These are phyloP conservation scores for Pterostichus madidus DNA, from an alignment of 2,888 invertebrate genomes.

Conservation along the genomic window DNA sequence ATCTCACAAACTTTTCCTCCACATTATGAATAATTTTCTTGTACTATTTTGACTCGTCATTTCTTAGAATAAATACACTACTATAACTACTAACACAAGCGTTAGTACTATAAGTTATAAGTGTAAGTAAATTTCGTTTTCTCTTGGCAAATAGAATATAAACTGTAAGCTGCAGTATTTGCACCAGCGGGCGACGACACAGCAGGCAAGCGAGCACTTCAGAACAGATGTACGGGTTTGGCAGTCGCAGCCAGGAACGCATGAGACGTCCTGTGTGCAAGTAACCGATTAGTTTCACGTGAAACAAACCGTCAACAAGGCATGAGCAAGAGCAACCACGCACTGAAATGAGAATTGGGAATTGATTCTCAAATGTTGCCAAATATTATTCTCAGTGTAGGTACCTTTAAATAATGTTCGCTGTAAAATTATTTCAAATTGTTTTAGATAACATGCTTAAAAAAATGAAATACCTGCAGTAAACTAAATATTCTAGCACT, in stretches of 20 bases:
- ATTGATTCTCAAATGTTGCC: slow-evolving; percentile 3
- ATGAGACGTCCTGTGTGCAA: slow-evolving; percentile 2
- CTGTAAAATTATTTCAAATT: too few relatives aligned
- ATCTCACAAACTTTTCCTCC: too few relatives aligned
- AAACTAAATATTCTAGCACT: too few relatives aligned
- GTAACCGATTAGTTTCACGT: slow-evolving; percentile 14
- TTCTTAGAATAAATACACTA: neutral
- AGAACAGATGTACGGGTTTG: slow-evolving; percentile 37
- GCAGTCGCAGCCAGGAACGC: slow-evolving; percentile 7
- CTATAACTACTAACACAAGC: neutral
- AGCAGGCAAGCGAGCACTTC: neutral
- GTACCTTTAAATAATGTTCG: too few relatives aligned
- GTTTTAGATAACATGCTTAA: too few relatives aligned
- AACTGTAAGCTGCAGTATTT: neutral
- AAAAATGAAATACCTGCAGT: too few relatives aligned
- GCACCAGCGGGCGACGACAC: neutral
- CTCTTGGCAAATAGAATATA: slow-evolving; percentile 1
- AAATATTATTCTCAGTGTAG: neutral
- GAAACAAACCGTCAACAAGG: slow-evolving; percentile 23
- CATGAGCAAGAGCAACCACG: neutral
- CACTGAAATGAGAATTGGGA: too few relatives aligned
- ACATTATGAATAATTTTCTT: too few relatives aligned
- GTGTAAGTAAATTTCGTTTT: slow-evolving; percentile 7
- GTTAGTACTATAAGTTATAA: neutral
- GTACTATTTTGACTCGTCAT: too few relatives aligned